Evolutionary conservation across 1,140 invertebrate genomes (phyloP), one percentile per base, ranked within the genome.

Genomic region (Trichogramma pretiosum): DNA sequence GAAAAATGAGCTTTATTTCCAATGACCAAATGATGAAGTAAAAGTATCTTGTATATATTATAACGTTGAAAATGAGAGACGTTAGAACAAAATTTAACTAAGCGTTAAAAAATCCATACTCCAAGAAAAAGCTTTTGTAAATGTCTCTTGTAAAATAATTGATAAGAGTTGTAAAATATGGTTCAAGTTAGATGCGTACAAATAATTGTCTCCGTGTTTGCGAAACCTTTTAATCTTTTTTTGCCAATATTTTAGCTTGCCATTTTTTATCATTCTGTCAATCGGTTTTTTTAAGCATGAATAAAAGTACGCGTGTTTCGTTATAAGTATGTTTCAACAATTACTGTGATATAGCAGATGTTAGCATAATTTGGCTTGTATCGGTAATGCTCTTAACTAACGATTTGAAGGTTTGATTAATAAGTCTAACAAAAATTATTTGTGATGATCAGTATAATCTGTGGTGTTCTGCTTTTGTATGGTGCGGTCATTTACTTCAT

Each of bases 281-380:
- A 59, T 61, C 52, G 23, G 39, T 64, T 66, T 50, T 64, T 58
- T 57, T 30, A 51, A 45, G 38, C 60, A 58, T 24, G 57, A 32
- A 42, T 54, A n/a, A 63, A 67, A 61, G 39, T 61, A 57, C 37
- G 57, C 54, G 56, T 63, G 32, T 40, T 26, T 40, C 43, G 39
- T 49, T 38, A 40, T 62, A 63, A 65, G 57, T 64, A 65, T 63
- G 56, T 70, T 71, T 67, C 64, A 65, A 58, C 60, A 67, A 72
- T 58, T 70, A 70, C 68, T 72, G 69, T 72, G 69, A 72, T 72
- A 72, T 70, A 69, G 65, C 63, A 61, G 54, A 64, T 65, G 65
- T 64, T 70, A 70, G 59, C 58, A 51, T 67, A 66, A 63, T 63
- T 47, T 65, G 61, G 60, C 59, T 70, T 65, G 60, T 63, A 63